Evolutionary conservation across 2,113 vertebrate species (phyloP), one percentile per base, ranked within the genome.

Genomic region (Melanotaenia duboulayi): DNA sequence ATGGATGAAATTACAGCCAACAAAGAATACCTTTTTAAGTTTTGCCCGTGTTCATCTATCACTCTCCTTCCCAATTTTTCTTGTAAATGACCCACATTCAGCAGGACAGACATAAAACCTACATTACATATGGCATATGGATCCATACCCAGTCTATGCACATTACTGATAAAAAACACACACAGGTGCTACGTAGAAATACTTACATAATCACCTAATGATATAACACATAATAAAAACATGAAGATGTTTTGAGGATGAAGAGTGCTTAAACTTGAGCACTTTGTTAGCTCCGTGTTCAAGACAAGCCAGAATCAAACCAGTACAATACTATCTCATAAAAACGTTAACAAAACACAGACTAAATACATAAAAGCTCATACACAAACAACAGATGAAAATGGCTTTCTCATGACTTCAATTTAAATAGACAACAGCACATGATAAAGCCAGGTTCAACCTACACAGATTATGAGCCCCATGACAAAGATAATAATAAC

Each of bases 401-500:
- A 49, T 71, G 57, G 67, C 68, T 60, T 84, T 76, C 35, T 37
- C 62, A 37, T 63, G 55, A 78, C 62, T 60, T 56, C 8, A 23
- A 56, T 67, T 76, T 74, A 71, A 86, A 85, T 55, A 79, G 48
- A 73, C 51, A 69, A 54, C n/a, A 40, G 65, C 42, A 72, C 69
- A 79, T 39, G 76, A 67, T 63, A 14, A 25, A n/a, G 57, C 69
- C 37, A 78, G 23, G 65, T 69, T 60, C 57, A 66, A 22, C 19
- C 40, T 11, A 19, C 20, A 44, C 14, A 59, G 72, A 86, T 83
- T 80, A 84, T 16, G 70, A 81, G 55, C 52, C 54, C 50, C 39
- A 59, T 76, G 65, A 83, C 65, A 80, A 69, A 69, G 84, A 90
- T 80, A 87, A 84, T 73, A 87, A 90, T 87, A 87, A 80, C 72